Evolutionary conservation across 2,797 vertebrate genomes (phyloP), one percentile per base, ranked within the genome.

Genomic region (Acrocephalus scirpaceus): DNA sequence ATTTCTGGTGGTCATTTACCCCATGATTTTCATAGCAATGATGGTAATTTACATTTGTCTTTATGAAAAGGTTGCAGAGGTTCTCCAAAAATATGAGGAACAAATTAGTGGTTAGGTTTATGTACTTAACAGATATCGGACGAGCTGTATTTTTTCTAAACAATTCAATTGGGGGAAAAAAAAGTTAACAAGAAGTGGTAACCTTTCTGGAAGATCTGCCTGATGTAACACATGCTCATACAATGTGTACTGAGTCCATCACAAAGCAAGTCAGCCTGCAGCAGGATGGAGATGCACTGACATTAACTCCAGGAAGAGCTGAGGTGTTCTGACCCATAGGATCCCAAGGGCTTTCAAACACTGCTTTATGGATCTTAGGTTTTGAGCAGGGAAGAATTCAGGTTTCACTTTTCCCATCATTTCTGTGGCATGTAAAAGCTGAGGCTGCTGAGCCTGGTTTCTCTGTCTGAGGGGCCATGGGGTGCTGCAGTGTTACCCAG

Each of bases 211-310:
- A 62, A 78, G 66, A 20, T 42, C 76, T 86, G 57, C 25, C 42
- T 7, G 16, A 32, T 50, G 36, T 26, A 76, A 32, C 44, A 62
- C 58, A 32, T 0, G 14, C 18, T 69, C 60, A 21, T 42, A 34
- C 4, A 0, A 78, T 70, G 62, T 78, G 78, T 70, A 58, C 40
- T 95, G 85, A 91, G 65, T 66, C 73, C 58, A 93, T 79, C 89
- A 91, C 81, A 75, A 51, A 91, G 40, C 76, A 77, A 78, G 87
- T n/a, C 61, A 78, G 11, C 61, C 70, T 66, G 72, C 57, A 87
- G 42, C 53, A 91, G 67, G 47, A 48, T n/a, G 78, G 77, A 84
- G 64, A 78, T 40, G 62, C 48, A 80, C 50, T 86, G 76, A 32
- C 53, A 47, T 78, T 38, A 78, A 30, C 19, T 27, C 36, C 3